Conservation (phyloP, 2,797 vertebrate species). For the Chiroxiphia lanceolata region DNA sequence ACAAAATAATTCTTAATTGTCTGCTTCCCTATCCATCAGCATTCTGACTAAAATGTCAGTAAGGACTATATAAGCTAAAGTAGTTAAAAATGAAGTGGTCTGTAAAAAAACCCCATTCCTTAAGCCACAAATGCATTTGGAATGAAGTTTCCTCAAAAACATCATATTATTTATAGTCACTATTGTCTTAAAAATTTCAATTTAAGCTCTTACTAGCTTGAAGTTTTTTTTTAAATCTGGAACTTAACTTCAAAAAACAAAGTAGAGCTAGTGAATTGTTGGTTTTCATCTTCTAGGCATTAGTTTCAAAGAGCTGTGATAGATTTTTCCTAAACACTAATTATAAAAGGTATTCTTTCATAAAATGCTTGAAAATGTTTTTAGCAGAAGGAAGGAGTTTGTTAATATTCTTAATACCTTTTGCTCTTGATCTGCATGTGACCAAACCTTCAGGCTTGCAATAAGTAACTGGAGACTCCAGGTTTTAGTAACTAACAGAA, state of each 20-base stretch:
- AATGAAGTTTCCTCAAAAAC: background rate
- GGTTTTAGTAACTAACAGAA: background rate
- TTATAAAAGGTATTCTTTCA: background rate
- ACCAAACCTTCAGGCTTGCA: background rate
- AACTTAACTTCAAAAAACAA: background rate
- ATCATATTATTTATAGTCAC: background rate
- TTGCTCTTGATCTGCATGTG: background rate
- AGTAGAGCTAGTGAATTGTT: background rate
- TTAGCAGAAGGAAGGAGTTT: background rate
- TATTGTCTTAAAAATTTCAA: background rate
- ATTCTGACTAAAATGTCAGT: background rate
- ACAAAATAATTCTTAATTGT: background rate
- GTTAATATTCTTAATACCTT: background rate
- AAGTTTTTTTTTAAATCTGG: background rate
- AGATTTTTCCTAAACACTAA: background rate
- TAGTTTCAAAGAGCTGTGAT: background rate
- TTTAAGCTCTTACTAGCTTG: background rate
- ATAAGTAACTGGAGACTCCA: background rate
- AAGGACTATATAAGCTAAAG: background rate
- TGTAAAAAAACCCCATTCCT: background rate
- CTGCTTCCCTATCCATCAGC: background rate
- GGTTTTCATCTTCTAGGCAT: background rate
- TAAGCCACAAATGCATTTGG: background rate
- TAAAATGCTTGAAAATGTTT: background rate
- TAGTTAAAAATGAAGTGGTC: background rate